These are phyloP conservation scores for Parus major DNA, from an alignment of 2,113 vertebrate species.

Conservation along the genomic window DNA sequence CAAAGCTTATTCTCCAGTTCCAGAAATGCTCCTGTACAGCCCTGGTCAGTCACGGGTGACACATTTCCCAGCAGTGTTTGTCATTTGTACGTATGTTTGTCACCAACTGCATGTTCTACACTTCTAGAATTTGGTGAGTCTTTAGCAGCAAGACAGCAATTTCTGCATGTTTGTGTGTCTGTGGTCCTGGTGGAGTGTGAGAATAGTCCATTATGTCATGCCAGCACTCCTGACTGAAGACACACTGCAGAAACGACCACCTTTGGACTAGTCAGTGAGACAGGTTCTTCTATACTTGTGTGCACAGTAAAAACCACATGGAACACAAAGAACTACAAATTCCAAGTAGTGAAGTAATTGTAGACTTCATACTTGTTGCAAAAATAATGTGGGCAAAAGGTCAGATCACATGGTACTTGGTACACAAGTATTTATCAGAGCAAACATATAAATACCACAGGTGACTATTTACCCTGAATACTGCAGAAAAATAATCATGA, in stretches of 20 bases:
- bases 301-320: not conserved
- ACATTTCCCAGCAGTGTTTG: not conserved
- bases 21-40: not conserved
- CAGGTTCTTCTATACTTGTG: not conserved
- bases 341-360: not conserved
- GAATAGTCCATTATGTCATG: not conserved
- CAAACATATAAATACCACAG: not conserved
- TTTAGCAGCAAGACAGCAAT: not conserved
- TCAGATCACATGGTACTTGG: not conserved
- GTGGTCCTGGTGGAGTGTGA: not conserved
- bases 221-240: not conserved
- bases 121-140: not conserved
- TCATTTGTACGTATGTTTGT: not conserved
- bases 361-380: not conserved
- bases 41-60: not conserved
- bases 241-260: not conserved
- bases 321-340: not conserved
- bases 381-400: conserved; percentile 17
- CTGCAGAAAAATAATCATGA: not conserved
- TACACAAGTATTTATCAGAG: not conserved
- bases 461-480: not conserved
- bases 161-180: not conserved
- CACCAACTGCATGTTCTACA: rapidly evolving
- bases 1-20: not conserved
- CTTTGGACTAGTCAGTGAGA: not conserved